Evolutionary conservation across 2,888 invertebrate species (phyloP).

Genomic region (Syrphus vitripennis): DNA sequence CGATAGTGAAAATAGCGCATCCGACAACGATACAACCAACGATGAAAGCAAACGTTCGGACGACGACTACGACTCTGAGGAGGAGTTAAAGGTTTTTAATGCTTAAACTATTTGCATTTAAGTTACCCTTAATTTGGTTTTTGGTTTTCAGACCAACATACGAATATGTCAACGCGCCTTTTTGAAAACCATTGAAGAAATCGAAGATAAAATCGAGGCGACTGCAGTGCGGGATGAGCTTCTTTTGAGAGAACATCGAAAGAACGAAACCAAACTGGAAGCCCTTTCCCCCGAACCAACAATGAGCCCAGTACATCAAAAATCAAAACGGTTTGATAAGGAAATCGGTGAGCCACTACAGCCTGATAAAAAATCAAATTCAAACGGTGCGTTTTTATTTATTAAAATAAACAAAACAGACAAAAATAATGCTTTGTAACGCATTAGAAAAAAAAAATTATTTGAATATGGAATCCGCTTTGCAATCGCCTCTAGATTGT

Average conservation of each 20-base stretch:
- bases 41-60: constrained; percentile 81
- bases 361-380: constrained; percentile 77
- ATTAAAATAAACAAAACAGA: constrained; percentile 35
- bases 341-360: constrained; percentile 78
- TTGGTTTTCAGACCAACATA: constrained; percentile 82
- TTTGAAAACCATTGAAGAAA: constrained; percentile 88
- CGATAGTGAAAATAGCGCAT: constrained; percentile 84
- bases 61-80: constrained; percentile 85
- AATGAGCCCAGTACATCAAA: constrained; percentile 36
- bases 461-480: constrained; percentile 53
- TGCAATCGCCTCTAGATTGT: constrained; percentile 52
- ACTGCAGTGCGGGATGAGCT: constrained; percentile 83
- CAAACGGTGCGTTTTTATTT: constrained; percentile 78
- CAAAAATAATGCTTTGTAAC: constrained; percentile 52
- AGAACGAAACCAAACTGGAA: constrained; percentile 49
- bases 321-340: constrained; percentile 74
- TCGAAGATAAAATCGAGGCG: constrained; percentile 86
- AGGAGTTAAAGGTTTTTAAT: constrained; percentile 86
- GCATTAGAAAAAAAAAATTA: constrained; percentile 30
- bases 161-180: constrained; percentile 86
- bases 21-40: constrained; percentile 77
- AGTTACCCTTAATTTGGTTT: neutral
- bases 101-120: neutral
- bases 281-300: neutral
- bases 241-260: constrained; percentile 56